These are phyloP conservation scores for Platysternon megacephalum DNA, from an alignment of 2,113 vertebrate genomes.

Conservation along the genomic window DNA sequence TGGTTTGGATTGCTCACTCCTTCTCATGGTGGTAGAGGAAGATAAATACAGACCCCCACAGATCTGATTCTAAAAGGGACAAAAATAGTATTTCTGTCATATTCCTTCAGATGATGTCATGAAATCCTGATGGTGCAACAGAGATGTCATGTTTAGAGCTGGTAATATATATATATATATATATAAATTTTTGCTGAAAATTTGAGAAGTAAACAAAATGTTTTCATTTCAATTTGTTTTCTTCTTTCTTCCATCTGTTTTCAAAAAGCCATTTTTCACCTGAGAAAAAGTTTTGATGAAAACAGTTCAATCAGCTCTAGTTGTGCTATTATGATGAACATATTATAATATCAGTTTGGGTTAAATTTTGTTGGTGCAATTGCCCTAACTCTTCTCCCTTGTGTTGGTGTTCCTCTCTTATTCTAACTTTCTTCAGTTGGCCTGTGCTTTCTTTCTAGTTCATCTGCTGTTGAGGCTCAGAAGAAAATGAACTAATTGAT, in stretches of 20 bases:
- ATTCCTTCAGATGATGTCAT: not conserved
- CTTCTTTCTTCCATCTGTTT: not conserved
- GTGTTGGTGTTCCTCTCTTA: not conserved
- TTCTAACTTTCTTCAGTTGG: not conserved
- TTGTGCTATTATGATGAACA: not conserved
- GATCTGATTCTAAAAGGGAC: not conserved
- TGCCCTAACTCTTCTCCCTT: not conserved
- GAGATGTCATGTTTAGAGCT: not conserved
- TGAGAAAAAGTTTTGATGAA: not conserved
- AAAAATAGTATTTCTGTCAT: not conserved
- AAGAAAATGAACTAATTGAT: not conserved
- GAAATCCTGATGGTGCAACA: not conserved
- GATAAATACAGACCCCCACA: not conserved
- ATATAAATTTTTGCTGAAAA: not conserved
- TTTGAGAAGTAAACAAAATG: not conserved
- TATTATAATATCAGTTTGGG: not conserved
- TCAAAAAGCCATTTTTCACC: rapidly evolving
- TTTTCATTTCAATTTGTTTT: not conserved
- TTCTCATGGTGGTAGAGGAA: constrained; percentile 15
- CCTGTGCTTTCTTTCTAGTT: not conserved
- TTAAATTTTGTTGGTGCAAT: not conserved
- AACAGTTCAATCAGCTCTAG: not conserved
- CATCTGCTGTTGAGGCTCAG: not conserved
- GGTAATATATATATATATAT: not conserved
- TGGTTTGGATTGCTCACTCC: constrained; percentile 13